These are phyloP conservation scores for Nebria brevicollis DNA, from an alignment of 2,888 invertebrate species.

Conservation along the genomic window DNA sequence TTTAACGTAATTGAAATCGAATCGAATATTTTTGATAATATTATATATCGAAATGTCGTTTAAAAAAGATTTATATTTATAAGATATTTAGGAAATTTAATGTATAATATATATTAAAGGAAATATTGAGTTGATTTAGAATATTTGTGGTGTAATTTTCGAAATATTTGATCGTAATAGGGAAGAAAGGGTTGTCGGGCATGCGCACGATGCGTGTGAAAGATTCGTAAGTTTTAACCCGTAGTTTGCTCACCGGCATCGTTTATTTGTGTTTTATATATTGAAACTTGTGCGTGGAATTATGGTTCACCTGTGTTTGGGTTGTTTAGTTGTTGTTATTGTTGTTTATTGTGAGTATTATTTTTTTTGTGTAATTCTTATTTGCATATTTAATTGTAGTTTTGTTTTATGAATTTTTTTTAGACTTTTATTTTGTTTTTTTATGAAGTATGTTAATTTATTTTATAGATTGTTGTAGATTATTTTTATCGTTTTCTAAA, in stretches of 20 bases:
- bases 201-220: slow-evolving; percentile 19
- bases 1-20: slow-evolving; percentile 18
- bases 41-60: background rate
- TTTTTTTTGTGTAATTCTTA: background rate
- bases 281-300: slow-evolving; percentile 20
- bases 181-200: background rate
- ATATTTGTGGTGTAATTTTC: background rate
- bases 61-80: background rate
- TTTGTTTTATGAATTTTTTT: background rate
- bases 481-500: too few relatives aligned
- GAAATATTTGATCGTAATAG: background rate
- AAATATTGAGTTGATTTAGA: background rate
- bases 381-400: background rate
- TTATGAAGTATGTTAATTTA: background rate
- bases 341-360: slow-evolving; percentile 26
- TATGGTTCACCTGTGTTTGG: slow-evolving; percentile 33
- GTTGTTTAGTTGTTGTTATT: slow-evolving; percentile 17
- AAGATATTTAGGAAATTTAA: background rate
- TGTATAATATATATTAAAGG: background rate
- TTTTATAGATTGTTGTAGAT: too few relatives aligned
- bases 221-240: slow-evolving; percentile 24
- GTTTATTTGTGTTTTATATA: slow-evolving; percentile 20
- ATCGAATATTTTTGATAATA: background rate
- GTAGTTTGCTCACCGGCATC: slow-evolving; percentile 22
- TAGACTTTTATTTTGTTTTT: background rate